A percentile compares a stretch with the other conserved stretches of the same genome.
Evolutionary conservation across 2,113 vertebrate species (phyloP).

Genomic region (Dermatemys mawii): DNA sequence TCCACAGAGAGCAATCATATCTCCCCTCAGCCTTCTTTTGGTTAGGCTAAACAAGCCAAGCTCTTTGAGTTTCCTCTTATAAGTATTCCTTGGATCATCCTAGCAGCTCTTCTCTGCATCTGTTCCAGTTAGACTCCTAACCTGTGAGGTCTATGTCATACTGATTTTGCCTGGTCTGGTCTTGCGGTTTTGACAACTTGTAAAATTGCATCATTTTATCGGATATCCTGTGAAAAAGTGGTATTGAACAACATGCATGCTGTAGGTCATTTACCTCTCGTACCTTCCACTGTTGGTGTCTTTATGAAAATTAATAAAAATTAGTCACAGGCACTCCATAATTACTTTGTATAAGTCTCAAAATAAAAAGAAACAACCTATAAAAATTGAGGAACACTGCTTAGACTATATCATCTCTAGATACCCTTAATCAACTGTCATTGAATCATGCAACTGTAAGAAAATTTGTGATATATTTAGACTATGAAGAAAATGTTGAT

Average conservation of each 20-base stretch:
- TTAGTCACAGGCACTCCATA: background rate
- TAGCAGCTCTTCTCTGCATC: no score
- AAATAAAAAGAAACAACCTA: slow-evolving; percentile 5
- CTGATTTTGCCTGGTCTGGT: background rate
- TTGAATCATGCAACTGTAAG: slow-evolving; percentile 19
- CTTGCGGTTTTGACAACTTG: background rate
- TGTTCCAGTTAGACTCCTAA: background rate
- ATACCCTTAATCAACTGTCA: slow-evolving; percentile 30
- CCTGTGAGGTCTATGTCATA: background rate
- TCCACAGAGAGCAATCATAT: no score
- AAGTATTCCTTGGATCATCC: no score
- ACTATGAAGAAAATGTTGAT: slow-evolving; percentile 46
- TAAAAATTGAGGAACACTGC: background rate
- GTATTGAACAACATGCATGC: background rate
- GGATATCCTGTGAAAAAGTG: background rate
- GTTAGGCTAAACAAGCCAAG: no score
- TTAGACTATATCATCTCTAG: slow-evolving; percentile 19
- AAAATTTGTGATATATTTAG: slow-evolving; percentile 39
- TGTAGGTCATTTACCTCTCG: background rate
- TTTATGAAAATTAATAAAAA: background rate
- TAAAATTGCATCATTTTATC: background rate
- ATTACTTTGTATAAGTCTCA: slow-evolving; percentile 1
- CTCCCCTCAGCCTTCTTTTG: no score
- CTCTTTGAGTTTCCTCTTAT: no score
- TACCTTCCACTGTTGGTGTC: background rate